Evolutionary conservation across 2,113 vertebrate genomes (phyloP), one percentile per base, ranked within the genome.

Genomic region (Lichenostomus cassidix): DNA sequence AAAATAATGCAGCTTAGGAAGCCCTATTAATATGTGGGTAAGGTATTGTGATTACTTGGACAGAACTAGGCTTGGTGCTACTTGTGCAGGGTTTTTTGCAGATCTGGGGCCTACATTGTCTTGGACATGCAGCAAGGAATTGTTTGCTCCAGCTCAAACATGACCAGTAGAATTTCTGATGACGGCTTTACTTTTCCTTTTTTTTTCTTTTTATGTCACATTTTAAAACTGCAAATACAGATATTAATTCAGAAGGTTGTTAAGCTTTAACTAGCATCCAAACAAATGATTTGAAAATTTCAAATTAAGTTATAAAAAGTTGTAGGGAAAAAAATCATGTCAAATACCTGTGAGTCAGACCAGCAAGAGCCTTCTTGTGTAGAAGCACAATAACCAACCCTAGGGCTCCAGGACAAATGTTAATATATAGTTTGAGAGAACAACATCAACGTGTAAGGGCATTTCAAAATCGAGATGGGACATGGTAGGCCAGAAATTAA

Each of bases 301-400:
- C 8, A 65, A 52, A 60, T 28, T 5, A 86, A 49, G 9, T 58
- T 64, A 60, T 15, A 44, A 74, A 79, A 81, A 62, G 4, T 58
- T 56, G 29, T 18, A 50, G 23, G 20, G 73, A 70, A 77, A 81
- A 41, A 31, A 50, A 46, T 46, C 5, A 18, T 59, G 9, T n/a
- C 35, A 63, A 73, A 63, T 28, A 67, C 9, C 41, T 70, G 27
- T 47, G 25, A 69, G 27, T 67, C n/a, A 58, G 49, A 53, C 6
- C 12, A 83, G 15, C 1, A 9, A 74, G 21, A 67, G 1, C 5
- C 20, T 49, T 19, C 35, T 76, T 0, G 0, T 31, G 8, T 22
- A 50, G 37, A 85, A 88, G 24, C 5, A 69, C 15, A 53, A 13
- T 23, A 83, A 59, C 25, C 15, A 80, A 21, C 3, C 12, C 2